Base-by-base conservation (phyloP, 1,140 invertebrate genomes). In the Calephelis virginiensis region DNA sequence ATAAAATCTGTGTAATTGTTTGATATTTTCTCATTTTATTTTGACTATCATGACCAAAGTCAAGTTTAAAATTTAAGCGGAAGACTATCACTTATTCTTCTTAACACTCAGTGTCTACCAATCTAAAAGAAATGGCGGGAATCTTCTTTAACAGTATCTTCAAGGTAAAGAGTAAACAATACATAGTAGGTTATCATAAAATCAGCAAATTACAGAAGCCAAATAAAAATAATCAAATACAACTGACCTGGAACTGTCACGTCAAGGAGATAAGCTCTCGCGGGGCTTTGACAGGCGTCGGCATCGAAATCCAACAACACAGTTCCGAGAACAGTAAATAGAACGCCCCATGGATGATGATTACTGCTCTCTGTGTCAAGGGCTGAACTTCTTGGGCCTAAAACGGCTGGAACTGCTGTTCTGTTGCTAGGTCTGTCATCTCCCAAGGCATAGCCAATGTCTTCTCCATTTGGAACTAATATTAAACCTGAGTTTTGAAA, bases 271-370 rank as follows among this genome's bases (percentile, higher is more conserved):
- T 98, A 99, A 47, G 98, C 97, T 73, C 98, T 92, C 0, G 97
- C 94, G 0, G 98, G 98, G 81, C 97, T 98, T 86, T 99, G 98
- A 77, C 98, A 99, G 43, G 97, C 97, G 83, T 99, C 98, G 1
- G 98, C 98, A 85, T 98, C 97, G 86, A 99, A 99, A 88, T 99
- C 98, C 38, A 99, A 91, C 9, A 99, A 89, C 40, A 98, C 97
- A 0, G 98, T 98, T 10, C 98, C 98, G 0, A 99, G 80, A 53
- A 99, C 95, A 0, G 98, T 99, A 75, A 99, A 97, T 75, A 98
- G 93, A 45, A 99, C 95, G 5, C 96, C 96, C 97, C 96, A 97
- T 0, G 95, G 94, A 85, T 97, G 96, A 3, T 88, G 80, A 66
- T 84, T 86, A 5, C 67, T 73, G 10, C 71, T 72, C 11, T 75